These are phyloP conservation scores for Calliphora vomitoria DNA, from an alignment of 2,888 invertebrate genomes.

Conservation along the genomic window DNA sequence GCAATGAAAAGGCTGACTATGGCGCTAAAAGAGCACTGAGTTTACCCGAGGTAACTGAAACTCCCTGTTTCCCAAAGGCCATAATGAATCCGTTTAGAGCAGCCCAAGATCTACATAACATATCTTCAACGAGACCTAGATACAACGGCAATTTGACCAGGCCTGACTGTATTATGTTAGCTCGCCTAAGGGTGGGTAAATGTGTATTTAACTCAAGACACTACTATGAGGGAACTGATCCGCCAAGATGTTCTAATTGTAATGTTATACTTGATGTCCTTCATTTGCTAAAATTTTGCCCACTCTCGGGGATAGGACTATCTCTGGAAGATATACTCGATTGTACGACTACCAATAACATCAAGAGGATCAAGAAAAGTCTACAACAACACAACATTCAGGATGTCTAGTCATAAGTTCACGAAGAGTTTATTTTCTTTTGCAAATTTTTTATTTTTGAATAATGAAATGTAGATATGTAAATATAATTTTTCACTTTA, in stretches of 20 bases:
- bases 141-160: neutral
- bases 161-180: neutral
- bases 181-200: neutral
- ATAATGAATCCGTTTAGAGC: neutral
- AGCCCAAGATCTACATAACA: no score
- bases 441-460: no score
- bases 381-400: neutral
- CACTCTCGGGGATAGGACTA: neutral
- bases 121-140: neutral
- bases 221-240: neutral
- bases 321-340: neutral
- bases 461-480: no score
- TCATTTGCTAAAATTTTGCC: neutral
- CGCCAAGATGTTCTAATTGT: neutral
- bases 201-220: neutral
- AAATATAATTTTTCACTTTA: neutral
- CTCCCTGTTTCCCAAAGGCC: neutral
- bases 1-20: slow-evolving; percentile 30
- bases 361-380: neutral
- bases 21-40: neutral
- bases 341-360: neutral
- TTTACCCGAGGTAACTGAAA: neutral
- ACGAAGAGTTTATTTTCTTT: neutral
- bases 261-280: no score
- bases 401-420: neutral